These are phyloP conservation scores for Callorhinus ursinus DNA, from an alignment of 2,113 vertebrate species.

Conservation along the genomic window DNA sequence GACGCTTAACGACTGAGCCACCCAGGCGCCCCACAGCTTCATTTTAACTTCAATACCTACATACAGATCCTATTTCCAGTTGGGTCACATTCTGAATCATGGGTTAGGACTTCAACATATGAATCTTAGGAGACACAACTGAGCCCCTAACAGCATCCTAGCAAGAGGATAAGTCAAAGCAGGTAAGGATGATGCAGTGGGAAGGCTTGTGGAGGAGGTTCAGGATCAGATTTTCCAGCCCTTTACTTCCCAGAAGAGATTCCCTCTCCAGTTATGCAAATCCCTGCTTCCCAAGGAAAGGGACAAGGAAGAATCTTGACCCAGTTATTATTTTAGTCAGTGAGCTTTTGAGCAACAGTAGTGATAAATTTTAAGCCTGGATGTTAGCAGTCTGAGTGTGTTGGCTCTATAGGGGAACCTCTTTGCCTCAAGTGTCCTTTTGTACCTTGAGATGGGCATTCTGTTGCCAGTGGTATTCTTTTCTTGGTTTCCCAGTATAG, in stretches of 20 bases:
- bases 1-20: no score
- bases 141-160: not conserved
- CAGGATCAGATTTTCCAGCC: not conserved
- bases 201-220: not conserved
- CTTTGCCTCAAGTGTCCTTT: not conserved
- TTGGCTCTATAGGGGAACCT: not conserved
- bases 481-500: not conserved
- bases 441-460: not conserved
- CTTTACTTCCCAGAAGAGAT: not conserved
- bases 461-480: not conserved
- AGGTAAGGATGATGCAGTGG: not conserved
- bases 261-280: not conserved
- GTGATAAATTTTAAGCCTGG: not conserved
- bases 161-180: not conserved
- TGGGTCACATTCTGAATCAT: not conserved
- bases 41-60: not conserved
- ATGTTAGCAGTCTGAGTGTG: not conserved
- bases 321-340: not conserved
- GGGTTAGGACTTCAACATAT: not conserved
- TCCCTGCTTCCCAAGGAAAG: not conserved
- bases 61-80: not conserved
- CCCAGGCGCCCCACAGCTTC: not conserved
- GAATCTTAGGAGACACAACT: not conserved
- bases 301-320: not conserved
- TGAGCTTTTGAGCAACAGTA: not conserved